These are phyloP conservation scores for Corynorhinus townsendii DNA, from an alignment of 2,113 vertebrate species.

Conservation along the genomic window DNA sequence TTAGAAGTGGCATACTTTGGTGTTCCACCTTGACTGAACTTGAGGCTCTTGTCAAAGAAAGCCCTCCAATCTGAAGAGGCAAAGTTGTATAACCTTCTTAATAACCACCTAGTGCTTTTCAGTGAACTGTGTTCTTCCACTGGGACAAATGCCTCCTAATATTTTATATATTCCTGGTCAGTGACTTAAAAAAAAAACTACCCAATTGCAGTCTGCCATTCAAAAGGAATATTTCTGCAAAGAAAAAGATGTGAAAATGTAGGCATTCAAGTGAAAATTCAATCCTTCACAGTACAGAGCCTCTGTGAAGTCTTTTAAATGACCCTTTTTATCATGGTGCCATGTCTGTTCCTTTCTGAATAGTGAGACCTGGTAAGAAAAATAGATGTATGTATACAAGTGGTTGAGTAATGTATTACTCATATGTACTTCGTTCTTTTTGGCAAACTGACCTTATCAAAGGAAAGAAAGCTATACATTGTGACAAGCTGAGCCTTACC, in stretches of 20 bases:
- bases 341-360: conserved; percentile 82
- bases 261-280: conserved; percentile 88
- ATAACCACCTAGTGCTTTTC: not conserved
- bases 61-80: conserved; percentile 21
- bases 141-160: conserved; percentile 63
- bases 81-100: conserved; percentile 49
- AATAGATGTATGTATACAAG: conserved; percentile 82
- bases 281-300: conserved; percentile 87
- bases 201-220: conserved; percentile 75
- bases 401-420: conserved; percentile 83
- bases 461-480: conserved; percentile 73
- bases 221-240: conserved; percentile 79
- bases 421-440: conserved; percentile 79
- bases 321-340: conserved; percentile 86
- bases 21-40: conserved; percentile 34
- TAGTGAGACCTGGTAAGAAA: conserved; percentile 80
- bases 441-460: conserved; percentile 83
- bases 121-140: conserved; percentile 52
- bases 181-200: conserved; percentile 71
- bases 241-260: conserved; percentile 83
- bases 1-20: not conserved
- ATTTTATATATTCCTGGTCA: conserved; percentile 75
- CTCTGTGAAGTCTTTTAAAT: conserved; percentile 86
- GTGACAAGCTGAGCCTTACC: conserved; percentile 72
- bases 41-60: not conserved